A percentile compares a stretch with the other conserved stretches of the same genome.
Conservation (phyloP, 1,140 invertebrate species). For the Galendromus occidentalis region DNA sequence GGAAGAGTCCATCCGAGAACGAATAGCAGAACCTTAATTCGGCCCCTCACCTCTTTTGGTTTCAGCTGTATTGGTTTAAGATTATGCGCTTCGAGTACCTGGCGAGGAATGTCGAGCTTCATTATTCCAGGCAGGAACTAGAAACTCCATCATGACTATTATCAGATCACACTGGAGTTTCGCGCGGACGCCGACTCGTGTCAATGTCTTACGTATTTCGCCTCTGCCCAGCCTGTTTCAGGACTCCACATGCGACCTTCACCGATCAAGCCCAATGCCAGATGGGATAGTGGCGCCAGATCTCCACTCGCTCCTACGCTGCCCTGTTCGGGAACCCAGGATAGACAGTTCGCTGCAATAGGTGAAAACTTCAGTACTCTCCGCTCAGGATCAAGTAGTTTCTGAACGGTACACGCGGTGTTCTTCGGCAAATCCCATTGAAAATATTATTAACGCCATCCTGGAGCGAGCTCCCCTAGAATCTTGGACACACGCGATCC, state of each 20-base stretch:
- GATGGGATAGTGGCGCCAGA: conserved; percentile 45
- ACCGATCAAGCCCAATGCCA: conserved; percentile 47
- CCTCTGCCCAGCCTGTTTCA: conserved; percentile 46
- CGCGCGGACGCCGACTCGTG: no score
- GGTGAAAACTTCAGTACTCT: conserved; percentile 9
- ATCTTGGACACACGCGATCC: no score
- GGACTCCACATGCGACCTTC: conserved; percentile 58
- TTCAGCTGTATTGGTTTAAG: conserved; percentile 39
- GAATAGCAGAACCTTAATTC: not conserved
- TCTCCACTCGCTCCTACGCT: conserved; percentile 52
- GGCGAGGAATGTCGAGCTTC: conserved; percentile 16
- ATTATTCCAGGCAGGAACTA: no score
- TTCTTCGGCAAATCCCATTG: not conserved
- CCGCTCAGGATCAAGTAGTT: no score
- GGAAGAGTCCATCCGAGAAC: not conserved
- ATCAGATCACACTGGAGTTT: not conserved
- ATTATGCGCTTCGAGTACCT: conserved; percentile 38
- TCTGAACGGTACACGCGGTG: not conserved
- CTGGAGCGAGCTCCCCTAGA: no score
- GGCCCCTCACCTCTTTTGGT: conserved; percentile 38
- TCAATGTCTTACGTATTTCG: conserved; percentile 36
- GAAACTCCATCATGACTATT: conserved; percentile 15
- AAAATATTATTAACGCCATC: not conserved
- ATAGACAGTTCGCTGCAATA: conserved; percentile 40
- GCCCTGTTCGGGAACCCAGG: conserved; percentile 51